Conservation (phyloP, 1,140 invertebrate genomes). For the Heliothis subflexa region DNA sequence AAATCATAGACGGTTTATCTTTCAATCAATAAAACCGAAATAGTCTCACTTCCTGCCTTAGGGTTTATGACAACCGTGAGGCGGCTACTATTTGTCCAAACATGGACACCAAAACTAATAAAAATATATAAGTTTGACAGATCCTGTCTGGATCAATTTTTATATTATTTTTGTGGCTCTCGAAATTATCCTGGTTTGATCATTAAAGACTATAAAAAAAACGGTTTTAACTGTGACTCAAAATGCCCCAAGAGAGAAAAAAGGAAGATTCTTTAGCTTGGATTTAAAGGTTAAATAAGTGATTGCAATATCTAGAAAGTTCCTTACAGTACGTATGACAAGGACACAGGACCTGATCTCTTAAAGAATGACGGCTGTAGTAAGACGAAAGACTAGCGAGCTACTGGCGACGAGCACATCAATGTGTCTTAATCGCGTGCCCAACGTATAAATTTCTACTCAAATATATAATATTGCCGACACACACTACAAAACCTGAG, state of each 20-base stretch:
- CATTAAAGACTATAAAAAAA: not conserved
- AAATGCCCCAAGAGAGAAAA: not conserved
- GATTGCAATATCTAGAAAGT: too few species aligned
- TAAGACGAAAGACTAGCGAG: too few species aligned
- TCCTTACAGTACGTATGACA: too few species aligned
- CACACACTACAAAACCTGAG: too few species aligned
- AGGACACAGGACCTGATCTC: too few species aligned
- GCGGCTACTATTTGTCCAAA: slow-evolving; percentile 47
- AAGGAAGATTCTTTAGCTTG: not conserved
- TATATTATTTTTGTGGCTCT: slow-evolving; percentile 30
- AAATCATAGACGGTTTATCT: slow-evolving; percentile 59
- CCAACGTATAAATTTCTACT: too few species aligned
- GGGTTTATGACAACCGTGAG: slow-evolving; percentile 59
- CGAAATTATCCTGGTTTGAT: slow-evolving; percentile 13
- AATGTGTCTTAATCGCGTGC: too few species aligned
- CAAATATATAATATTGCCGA: too few species aligned
- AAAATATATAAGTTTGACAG: slow-evolving; percentile 33
- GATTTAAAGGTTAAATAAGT: too few species aligned
- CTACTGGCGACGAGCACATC: too few species aligned
- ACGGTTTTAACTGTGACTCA: not conserved
- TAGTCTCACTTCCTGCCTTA: slow-evolving; percentile 58
- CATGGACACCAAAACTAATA: slow-evolving; percentile 10
- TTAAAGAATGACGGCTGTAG: too few species aligned
- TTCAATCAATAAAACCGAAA: slow-evolving; percentile 70
- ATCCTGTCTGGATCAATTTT: slow-evolving; percentile 24